These are phyloP conservation scores for Neopelma chrysocephalum DNA, from an alignment of 2,797 vertebrate species.

Conservation along the genomic window DNA sequence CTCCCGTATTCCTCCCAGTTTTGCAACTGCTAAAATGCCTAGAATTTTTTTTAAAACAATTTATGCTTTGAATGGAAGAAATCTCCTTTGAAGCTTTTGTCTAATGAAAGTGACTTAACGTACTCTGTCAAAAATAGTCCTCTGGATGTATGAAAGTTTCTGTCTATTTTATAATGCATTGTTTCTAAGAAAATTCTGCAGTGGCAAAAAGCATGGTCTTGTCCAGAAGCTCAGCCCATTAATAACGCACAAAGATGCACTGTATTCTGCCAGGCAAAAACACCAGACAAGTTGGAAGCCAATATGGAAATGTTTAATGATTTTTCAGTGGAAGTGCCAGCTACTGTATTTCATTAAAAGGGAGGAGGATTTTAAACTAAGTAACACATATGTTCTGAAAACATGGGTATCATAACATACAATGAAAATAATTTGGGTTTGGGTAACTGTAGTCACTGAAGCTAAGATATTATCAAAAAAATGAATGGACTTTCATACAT, in stretches of 20 bases:
- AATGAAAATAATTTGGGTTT: conserved; percentile 22
- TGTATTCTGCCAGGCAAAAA: conserved; percentile 71
- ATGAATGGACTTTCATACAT: neutral
- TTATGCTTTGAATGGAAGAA: neutral
- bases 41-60: neutral
- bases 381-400: conserved; percentile 15
- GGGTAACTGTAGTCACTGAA: neutral
- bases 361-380: conserved; percentile 39
- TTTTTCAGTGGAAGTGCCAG: conserved; percentile 52
- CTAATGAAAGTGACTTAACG: neutral
- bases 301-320: conserved; percentile 75
- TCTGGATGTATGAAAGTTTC: neutral
- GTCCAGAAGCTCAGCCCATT: conserved; percentile 67
- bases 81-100: neutral
- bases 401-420: neutral
- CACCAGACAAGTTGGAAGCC: conserved; percentile 63
- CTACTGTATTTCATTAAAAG: conserved; percentile 62
- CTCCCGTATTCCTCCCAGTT: neutral
- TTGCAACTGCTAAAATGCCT: neutral
- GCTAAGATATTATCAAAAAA: neutral
- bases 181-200: conserved; percentile 18
- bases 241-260: conserved; percentile 72
- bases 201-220: conserved; percentile 37
- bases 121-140: neutral
- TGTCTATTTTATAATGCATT: neutral